Percentiles rank a stretch among this genome's conserved stretches.
These are phyloP conservation scores for Tenebrio molitor DNA, from an alignment of 1,140 invertebrate species.

Conservation along the genomic window DNA sequence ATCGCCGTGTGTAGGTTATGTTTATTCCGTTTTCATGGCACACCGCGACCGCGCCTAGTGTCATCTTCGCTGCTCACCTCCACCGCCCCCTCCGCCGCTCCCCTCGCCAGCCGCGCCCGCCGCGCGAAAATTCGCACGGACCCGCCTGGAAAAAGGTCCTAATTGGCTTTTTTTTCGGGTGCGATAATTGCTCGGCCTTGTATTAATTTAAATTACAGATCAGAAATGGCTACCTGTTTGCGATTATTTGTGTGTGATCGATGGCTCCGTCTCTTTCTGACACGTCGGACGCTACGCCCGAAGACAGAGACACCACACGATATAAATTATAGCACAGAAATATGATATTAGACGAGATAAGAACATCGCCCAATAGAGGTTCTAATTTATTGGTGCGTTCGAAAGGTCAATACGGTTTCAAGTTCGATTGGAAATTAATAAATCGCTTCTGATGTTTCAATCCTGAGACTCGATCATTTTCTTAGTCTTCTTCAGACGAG, in stretches of 20 bases:
- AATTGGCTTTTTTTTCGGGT: slow-evolving; percentile 14
- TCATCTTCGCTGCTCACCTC: slow-evolving; percentile 19
- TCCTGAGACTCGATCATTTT: too few relatives aligned
- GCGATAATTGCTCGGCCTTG: slow-evolving; percentile 8
- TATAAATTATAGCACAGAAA: slow-evolving; percentile 28
- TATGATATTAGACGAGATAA: slow-evolving; percentile 33
- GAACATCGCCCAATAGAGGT: slow-evolving; percentile 15
- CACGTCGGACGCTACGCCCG: not conserved
- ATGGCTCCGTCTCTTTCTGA: not conserved
- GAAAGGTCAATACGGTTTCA: slow-evolving; percentile 25
- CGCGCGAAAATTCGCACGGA: slow-evolving; percentile 18
- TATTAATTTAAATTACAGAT: slow-evolving; percentile 22
- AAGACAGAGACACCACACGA: not conserved
- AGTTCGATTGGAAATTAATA: slow-evolving; percentile 22
- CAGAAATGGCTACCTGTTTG: slow-evolving; percentile 12
- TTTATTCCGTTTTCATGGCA: slow-evolving; percentile 35
- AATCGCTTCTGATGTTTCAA: not conserved
- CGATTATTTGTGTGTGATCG: not conserved
- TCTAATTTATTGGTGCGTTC: slow-evolving; percentile 30
- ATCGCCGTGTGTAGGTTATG: slow-evolving; percentile 33
- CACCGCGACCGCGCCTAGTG: slow-evolving; percentile 35
- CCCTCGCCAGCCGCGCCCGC: slow-evolving; percentile 7
- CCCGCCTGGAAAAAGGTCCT: not conserved
- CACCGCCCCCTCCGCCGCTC: not conserved
- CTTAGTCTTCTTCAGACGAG: not conserved